These are phyloP conservation scores for Episyrphus balteatus DNA, from an alignment of 1,140 invertebrate species.

Conservation along the genomic window DNA sequence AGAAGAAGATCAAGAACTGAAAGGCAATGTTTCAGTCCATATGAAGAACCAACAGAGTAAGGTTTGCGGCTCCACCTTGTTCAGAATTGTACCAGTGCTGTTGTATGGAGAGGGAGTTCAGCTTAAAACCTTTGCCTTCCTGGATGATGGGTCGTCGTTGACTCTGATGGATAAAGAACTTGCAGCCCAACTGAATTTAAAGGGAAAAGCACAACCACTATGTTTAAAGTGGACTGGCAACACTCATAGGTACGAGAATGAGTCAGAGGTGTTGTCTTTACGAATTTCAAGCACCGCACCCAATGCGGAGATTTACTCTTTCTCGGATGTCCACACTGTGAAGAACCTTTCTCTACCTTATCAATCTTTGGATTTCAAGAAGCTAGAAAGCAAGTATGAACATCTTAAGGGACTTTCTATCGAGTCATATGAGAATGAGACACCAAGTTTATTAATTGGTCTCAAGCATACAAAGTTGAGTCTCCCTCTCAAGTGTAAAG, in stretches of 20 bases:
- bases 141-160: slow-evolving; percentile 3
- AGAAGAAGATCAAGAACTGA: neutral
- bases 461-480: neutral
- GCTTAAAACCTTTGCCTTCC: slow-evolving; percentile 1
- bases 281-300: neutral
- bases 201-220: neutral
- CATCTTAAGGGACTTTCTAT: neutral
- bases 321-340: neutral
- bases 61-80: neutral
- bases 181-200: neutral
- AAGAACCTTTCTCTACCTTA: neutral
- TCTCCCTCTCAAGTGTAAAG: neutral
- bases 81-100: slow-evolving; percentile 2
- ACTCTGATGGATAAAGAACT: slow-evolving; percentile 1
- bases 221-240: slow-evolving; percentile 4
- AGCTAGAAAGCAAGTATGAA: too few relatives aligned
- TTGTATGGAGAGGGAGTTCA: neutral
- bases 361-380: neutral
- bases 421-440: neutral
- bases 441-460: slow-evolving; percentile 1
- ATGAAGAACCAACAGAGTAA: too few relatives aligned
- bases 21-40: neutral
- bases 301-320: too few relatives aligned
- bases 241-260: neutral
- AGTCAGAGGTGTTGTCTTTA: neutral